These are phyloP conservation scores for Sinelater perroti DNA, from an alignment of 2,888 invertebrate species.

Conservation along the genomic window DNA sequence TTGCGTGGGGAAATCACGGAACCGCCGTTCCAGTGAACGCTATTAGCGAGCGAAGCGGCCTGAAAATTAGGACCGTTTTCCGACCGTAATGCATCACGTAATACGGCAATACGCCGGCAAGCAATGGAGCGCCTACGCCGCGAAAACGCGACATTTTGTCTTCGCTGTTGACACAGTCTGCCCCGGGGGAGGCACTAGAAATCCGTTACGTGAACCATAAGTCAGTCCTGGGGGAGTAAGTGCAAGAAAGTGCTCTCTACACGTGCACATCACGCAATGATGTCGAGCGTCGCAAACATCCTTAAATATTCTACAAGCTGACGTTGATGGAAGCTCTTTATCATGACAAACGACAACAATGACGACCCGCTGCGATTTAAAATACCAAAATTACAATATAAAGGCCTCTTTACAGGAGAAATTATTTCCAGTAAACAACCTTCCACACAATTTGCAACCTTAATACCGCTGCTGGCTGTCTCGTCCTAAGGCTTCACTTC, in stretches of 20 bases:
- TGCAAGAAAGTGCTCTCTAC: too few species aligned
- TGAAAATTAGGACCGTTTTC: not conserved
- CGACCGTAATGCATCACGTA: too few species aligned
- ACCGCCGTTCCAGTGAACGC: not conserved
- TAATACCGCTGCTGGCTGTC: not conserved
- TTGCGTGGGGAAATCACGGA: slow-evolving; percentile 10
- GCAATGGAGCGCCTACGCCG: not conserved
- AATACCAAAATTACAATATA: not conserved
- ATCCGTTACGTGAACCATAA: too few species aligned
- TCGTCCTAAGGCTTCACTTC: too few species aligned
- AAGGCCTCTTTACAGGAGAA: slow-evolving; percentile 7
- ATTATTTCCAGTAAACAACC: slow-evolving; percentile 13
- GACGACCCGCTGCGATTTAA: slow-evolving; percentile 8
- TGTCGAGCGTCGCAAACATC: too few species aligned
- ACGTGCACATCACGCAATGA: too few species aligned
- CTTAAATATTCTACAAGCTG: too few species aligned
- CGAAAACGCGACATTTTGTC: slow-evolving; percentile 13
- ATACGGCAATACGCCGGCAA: slow-evolving; percentile 1
- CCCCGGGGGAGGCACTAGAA: slow-evolving; percentile 3
- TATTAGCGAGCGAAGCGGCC: slow-evolving; percentile 2
- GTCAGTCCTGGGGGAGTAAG: not conserved
- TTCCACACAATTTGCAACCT: not conserved
- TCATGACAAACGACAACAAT: too few species aligned
- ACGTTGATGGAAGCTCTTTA: too few species aligned
- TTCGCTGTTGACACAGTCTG: slow-evolving; percentile 9